Evolutionary conservation across 2,888 invertebrate species (phyloP).

Genomic region (Hypercompe scribonia): DNA sequence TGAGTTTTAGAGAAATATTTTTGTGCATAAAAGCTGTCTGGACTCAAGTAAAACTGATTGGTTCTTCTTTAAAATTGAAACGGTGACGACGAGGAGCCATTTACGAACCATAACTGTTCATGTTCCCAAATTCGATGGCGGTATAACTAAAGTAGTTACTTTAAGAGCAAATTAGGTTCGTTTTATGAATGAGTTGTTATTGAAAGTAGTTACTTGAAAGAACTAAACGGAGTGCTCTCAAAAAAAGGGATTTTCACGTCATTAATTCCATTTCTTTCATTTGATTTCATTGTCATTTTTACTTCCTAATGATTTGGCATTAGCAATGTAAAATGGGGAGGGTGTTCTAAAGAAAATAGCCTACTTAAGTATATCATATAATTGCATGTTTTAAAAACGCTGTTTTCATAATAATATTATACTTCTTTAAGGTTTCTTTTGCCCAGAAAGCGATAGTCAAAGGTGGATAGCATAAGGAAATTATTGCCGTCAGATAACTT

Average conservation of each 20-base stretch:
- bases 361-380: too few species aligned
- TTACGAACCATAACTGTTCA: neutral
- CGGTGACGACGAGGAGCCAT: neutral
- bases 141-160: neutral
- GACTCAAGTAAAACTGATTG: neutral
- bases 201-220: neutral
- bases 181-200: neutral
- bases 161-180: neutral
- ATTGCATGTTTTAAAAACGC: too few species aligned
- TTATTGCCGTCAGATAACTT: neutral
- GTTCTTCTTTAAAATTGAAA: neutral
- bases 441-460: neutral
- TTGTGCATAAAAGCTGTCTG: too few species aligned
- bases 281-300: too few species aligned
- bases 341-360: neutral
- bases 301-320: too few species aligned
- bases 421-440: neutral
- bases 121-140: neutral
- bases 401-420: too few species aligned
- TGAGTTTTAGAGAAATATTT: too few species aligned
- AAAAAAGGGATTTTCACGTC: too few species aligned
- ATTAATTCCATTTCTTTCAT: too few species aligned
- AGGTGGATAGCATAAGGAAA: neutral
- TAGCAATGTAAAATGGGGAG: neutral
- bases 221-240: neutral